A percentile compares a stretch with the other conserved stretches of the same genome.
Evolutionary conservation across 2,113 vertebrate species (phyloP).

Genomic region (Aspiorhynchus laticeps): DNA sequence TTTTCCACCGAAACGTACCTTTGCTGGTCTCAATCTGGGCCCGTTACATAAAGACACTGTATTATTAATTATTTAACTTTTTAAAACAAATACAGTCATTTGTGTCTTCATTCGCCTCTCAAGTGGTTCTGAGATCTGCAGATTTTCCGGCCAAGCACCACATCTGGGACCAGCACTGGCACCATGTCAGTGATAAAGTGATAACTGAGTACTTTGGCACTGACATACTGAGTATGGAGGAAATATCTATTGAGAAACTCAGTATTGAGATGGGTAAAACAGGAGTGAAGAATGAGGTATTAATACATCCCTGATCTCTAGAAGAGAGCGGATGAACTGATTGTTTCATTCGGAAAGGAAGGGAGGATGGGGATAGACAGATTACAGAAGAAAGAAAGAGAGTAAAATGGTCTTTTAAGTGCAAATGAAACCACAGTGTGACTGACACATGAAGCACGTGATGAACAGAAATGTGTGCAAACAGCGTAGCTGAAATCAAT

Average conservation of each 20-base stretch:
- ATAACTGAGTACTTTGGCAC: background rate
- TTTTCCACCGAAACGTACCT: background rate
- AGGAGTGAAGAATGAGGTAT: background rate
- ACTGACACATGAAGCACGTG: background rate
- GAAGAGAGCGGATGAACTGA: background rate
- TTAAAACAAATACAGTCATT: background rate
- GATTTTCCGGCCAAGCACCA: background rate
- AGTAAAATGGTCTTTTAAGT: conserved; percentile 12
- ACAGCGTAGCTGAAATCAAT: background rate
- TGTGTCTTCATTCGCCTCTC: background rate
- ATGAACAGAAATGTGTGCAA: background rate
- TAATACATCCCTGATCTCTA: background rate
- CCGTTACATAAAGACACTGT: background rate
- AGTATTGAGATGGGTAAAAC: background rate
- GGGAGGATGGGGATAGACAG: background rate
- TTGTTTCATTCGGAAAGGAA: background rate
- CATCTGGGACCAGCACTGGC: background rate
- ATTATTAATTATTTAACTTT: background rate
- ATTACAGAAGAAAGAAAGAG: conserved; percentile 32
- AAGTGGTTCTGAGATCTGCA: background rate
- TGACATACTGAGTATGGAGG: background rate
- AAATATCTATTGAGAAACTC: background rate
- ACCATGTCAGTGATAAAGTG: background rate
- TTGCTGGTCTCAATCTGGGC: background rate
- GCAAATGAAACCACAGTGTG: conserved; percentile 1